A percentile compares a stretch with the other conserved stretches of the same genome.
phyloP scores from a whole-genome alignment of 1,140 invertebrate genomes.

The Parapsyche elsis region DNA sequence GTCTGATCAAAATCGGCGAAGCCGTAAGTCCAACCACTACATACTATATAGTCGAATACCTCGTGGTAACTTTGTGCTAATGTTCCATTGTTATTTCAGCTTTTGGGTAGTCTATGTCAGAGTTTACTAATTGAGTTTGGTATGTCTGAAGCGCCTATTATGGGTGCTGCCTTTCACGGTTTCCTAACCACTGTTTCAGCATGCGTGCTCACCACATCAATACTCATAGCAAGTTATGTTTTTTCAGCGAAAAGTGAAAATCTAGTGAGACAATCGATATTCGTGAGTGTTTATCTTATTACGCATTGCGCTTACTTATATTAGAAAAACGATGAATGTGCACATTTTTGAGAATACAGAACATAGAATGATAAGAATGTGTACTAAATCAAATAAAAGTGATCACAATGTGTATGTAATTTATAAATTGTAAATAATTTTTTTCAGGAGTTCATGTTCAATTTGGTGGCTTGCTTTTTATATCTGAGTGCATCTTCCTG shows the following conservation, averaged over 20 bases:
- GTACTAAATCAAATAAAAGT: neutral
- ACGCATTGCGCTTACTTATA: too few relatives aligned
- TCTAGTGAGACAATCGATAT: constrained; percentile 79
- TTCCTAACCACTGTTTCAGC: constrained; percentile 80
- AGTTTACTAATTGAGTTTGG: constrained; percentile 81
- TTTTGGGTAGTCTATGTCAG: constrained; percentile 80
- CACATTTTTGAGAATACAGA: too few relatives aligned
- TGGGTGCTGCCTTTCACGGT: constrained; percentile 79
- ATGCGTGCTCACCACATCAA: constrained; percentile 77
- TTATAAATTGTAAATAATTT: constrained; percentile 14
- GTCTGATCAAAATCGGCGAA: constrained; percentile 79
- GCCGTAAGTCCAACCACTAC: constrained; percentile 69
- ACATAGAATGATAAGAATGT: too few relatives aligned
- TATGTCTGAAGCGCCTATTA: constrained; percentile 71
- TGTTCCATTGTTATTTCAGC: constrained; percentile 62
- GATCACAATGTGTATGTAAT: constrained; percentile 36
- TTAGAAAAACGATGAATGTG: too few relatives aligned
- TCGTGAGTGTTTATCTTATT: constrained; percentile 81
- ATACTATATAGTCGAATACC: constrained; percentile 27
- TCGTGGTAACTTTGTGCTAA: neutral
- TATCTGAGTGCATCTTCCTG: constrained; percentile 81
- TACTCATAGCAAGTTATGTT: constrained; percentile 79
- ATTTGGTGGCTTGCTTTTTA: constrained; percentile 77
- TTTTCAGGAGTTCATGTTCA: constrained; percentile 82
- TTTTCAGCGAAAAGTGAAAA: constrained; percentile 79